phyloP scores from a whole-genome alignment of 2,888 invertebrate genomes.

The Pristionchus fissidentatus region DNA sequence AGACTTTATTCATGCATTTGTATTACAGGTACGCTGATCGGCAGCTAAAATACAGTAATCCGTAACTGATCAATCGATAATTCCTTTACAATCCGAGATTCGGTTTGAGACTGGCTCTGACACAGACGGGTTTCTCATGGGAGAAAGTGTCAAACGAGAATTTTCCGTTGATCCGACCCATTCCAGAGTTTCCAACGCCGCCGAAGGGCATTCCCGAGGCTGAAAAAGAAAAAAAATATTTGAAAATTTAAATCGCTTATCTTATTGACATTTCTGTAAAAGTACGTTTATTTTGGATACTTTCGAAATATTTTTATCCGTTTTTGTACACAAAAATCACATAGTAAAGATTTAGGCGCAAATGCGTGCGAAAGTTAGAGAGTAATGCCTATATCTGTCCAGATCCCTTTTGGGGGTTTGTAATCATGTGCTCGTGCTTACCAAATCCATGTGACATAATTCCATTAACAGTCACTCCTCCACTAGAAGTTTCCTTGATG shows the following conservation, averaged over 20 bases:
- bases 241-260: not conserved
- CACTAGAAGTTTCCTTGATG: constrained; percentile 81
- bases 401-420: not conserved
- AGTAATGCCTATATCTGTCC: not conserved
- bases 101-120: not conserved
- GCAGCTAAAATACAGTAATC: not conserved
- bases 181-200: constrained; percentile 93
- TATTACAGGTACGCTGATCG: no score
- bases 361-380: not conserved
- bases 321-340: no score
- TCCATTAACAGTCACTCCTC: constrained; percentile 89
- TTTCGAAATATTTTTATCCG: not conserved
- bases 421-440: constrained; percentile 72
- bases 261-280: not conserved
- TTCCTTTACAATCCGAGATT: constrained; percentile 1
- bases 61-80: not conserved
- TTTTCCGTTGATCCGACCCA: constrained; percentile 90
- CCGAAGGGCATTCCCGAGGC: constrained; percentile 87
- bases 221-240: not conserved
- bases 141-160: constrained; percentile 81
- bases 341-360: no score
- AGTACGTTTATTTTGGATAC: not conserved
- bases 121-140: constrained; percentile 82
- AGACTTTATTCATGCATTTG: no score
- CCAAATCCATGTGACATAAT: constrained; percentile 86